A percentile compares a stretch with the other conserved stretches of the same genome.
Conservation (phyloP, 2,113 vertebrate genomes). For the Nycticorax nycticorax region DNA sequence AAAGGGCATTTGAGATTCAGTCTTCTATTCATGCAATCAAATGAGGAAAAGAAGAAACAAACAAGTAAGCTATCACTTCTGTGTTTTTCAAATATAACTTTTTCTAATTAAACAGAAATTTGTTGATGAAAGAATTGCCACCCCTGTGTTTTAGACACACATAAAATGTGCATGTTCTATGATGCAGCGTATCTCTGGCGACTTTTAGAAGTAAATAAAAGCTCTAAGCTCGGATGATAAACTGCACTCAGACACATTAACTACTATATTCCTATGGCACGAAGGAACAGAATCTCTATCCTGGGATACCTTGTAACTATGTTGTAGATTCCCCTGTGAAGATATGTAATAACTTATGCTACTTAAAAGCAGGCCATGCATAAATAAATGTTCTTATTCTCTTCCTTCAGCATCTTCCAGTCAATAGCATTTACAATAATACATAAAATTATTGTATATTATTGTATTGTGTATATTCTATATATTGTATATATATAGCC, state of each 20-base stretch:
- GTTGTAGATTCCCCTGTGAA: not conserved
- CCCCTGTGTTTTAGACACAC: not conserved
- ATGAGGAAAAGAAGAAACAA: not conserved
- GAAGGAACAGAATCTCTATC: not conserved
- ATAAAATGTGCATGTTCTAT: not conserved
- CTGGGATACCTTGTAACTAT: not conserved
- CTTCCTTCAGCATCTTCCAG: not conserved
- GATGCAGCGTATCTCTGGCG: not conserved
- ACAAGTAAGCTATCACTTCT: not conserved
- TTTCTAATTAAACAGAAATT: not conserved
- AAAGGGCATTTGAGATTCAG: not conserved
- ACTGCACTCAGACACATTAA: not conserved
- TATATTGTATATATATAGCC: not conserved
- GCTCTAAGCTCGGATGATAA: not conserved
- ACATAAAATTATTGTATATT: not conserved
- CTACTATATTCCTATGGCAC: not conserved
- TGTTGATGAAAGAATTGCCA: not conserved
- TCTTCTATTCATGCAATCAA: not conserved
- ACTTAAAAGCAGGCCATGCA: not conserved
- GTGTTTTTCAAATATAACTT: not conserved
- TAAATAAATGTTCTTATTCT: not conserved
- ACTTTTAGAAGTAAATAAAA: slow-evolving; percentile 9
- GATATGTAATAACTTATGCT: not conserved
- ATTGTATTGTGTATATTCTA: not conserved
- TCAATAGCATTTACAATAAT: not conserved